Evolutionary conservation across 2,888 invertebrate genomes (phyloP).

Genomic region (Pilophorus perplexus): DNA sequence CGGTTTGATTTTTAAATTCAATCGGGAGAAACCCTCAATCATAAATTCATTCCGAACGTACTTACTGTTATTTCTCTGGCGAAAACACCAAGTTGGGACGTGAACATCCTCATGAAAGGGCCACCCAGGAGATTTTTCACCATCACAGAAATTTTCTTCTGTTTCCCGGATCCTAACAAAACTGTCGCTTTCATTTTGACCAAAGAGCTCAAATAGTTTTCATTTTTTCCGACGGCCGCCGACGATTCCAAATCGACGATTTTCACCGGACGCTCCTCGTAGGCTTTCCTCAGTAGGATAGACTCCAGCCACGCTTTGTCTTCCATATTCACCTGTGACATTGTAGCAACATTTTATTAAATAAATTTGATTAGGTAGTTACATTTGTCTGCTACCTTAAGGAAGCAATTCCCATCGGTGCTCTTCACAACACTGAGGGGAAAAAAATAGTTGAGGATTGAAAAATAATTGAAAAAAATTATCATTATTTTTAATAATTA

Average conservation of each 20-base stretch:
- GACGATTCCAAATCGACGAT: neutral
- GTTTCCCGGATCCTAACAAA: slow-evolving; percentile 22
- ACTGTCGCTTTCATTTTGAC: slow-evolving; percentile 7
- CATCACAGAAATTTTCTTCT: neutral
- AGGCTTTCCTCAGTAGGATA: slow-evolving; percentile 1
- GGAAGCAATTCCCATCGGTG: no score
- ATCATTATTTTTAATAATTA: no score
- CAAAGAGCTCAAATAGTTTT: slow-evolving; percentile 36
- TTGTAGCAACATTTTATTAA: no score
- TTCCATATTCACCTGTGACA: slow-evolving; percentile 1
- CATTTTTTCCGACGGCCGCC: slow-evolving; percentile 30
- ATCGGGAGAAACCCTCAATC: neutral
- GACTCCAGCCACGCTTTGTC: slow-evolving; percentile 29
- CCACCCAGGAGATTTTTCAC: slow-evolving; percentile 1
- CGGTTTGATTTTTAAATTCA: neutral
- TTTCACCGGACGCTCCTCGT: slow-evolving; percentile 3
- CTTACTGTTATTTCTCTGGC: slow-evolving; percentile 40
- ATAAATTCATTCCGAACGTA: neutral
- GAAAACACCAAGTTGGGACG: slow-evolving; percentile 17
- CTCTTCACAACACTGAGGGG: no score
- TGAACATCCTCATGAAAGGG: neutral
- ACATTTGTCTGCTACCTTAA: no score
- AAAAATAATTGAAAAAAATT: no score
- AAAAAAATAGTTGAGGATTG: no score
- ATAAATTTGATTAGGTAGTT: no score